phyloP scores from a whole-genome alignment of 1,140 invertebrate species.

The Trypoxylus dichotomus region DNA sequence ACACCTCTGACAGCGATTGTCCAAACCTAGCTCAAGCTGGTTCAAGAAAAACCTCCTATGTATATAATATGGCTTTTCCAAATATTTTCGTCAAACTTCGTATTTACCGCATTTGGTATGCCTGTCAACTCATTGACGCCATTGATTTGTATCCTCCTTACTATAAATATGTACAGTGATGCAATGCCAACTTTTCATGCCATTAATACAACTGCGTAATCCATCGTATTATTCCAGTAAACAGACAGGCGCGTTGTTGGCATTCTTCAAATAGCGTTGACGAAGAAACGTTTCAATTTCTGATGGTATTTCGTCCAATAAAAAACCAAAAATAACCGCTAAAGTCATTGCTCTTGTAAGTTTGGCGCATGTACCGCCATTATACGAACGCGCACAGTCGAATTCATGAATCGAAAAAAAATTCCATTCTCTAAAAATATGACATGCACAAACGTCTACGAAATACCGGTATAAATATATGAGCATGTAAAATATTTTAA shows the following conservation, averaged over 20 bases:
- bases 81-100: too few species aligned
- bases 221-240: background rate
- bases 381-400: background rate
- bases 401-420: background rate
- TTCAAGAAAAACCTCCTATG: too few species aligned
- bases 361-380: background rate
- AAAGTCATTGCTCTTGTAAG: conserved; percentile 6
- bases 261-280: background rate
- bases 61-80: too few species aligned
- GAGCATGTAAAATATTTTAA: background rate
- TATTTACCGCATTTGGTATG: too few species aligned
- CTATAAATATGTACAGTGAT: background rate
- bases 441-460: background rate
- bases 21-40: too few species aligned
- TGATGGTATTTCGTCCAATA: conserved; percentile 13
- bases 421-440: background rate
- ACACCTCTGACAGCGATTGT: too few species aligned
- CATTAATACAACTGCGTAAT: background rate
- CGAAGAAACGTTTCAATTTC: conserved; percentile 6
- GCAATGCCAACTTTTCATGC: background rate
- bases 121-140: too few species aligned
- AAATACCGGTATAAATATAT: background rate
- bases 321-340: conserved; percentile 3
- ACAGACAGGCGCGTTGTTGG: background rate
- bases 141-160: too few species aligned